These are phyloP conservation scores for Bombus confusus DNA, from an alignment of 1,140 invertebrate species.

Conservation along the genomic window DNA sequence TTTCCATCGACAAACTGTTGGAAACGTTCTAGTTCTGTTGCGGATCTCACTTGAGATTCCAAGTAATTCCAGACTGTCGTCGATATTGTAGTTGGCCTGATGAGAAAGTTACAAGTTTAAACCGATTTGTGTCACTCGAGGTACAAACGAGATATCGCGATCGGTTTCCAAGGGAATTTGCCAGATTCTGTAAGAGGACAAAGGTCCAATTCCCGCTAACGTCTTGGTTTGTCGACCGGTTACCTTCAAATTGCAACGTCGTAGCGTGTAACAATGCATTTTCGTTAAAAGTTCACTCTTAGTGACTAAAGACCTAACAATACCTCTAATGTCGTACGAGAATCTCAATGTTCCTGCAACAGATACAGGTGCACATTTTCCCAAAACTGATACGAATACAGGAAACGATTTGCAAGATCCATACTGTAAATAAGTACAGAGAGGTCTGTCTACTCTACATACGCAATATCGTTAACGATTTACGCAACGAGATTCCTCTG, in stretches of 20 bases:
- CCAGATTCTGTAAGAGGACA: background rate
- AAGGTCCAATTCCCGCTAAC: too few species aligned
- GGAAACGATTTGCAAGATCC: too few species aligned
- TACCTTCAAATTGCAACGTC: too few species aligned
- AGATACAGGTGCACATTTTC: too few species aligned
- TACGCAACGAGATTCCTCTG: slow-evolving; percentile 18
- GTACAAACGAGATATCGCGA: background rate
- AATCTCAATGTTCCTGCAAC: too few species aligned
- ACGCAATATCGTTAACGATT: slow-evolving; percentile 27
- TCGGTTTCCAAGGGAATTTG: background rate
- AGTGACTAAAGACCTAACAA: too few species aligned
- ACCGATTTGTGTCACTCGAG: background rate
- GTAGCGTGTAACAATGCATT: too few species aligned
- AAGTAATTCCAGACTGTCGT: background rate
- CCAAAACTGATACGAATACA: too few species aligned
- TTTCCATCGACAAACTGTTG: background rate
- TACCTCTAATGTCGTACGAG: too few species aligned
- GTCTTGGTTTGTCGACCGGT: too few species aligned
- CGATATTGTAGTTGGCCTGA: background rate
- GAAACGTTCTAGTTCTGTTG: background rate
- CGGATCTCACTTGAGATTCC: background rate
- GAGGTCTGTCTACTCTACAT: background rate
- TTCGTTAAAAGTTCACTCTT: too few species aligned
- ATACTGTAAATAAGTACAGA: too few species aligned
- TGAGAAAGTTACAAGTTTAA: background rate